Conservation (phyloP, 2,113 vertebrate genomes). For the Agelaius tricolor region DNA sequence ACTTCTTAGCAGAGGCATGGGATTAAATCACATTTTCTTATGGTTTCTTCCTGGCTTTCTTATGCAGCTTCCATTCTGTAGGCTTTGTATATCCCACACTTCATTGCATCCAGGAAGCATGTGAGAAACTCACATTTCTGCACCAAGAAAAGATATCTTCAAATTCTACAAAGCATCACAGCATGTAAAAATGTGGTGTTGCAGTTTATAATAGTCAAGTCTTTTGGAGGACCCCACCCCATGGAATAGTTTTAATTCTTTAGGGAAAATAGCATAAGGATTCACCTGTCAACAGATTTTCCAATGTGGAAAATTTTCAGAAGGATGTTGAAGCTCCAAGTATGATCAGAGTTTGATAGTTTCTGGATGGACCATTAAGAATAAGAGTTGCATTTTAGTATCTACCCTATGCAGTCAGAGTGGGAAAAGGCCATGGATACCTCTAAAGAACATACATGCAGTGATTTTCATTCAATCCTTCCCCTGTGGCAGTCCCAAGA, state of each 20-base stretch:
- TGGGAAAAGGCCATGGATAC: neutral
- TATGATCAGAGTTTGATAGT: neutral
- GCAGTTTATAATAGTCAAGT: neutral
- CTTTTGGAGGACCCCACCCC: neutral
- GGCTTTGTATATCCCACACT: neutral
- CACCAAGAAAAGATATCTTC: neutral
- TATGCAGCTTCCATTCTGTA: neutral
- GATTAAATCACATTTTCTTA: neutral
- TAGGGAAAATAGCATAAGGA: neutral
- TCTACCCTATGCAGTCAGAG: neutral
- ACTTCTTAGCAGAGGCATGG: neutral
- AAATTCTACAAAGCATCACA: neutral
- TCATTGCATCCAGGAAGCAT: neutral
- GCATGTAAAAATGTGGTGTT: neutral
- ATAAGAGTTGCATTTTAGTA: neutral
- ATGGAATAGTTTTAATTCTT: neutral
- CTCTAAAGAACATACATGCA: neutral
- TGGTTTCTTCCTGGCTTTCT: neutral
- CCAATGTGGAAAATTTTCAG: neutral
- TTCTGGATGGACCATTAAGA: neutral
- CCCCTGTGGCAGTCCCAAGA: neutral
- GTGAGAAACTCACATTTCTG: neutral
- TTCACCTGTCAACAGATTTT: neutral
- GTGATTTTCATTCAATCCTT: neutral
- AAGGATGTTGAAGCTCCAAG: neutral